Evolutionary conservation across 2,888 invertebrate genomes (phyloP).

Genomic region (Eristalinus aeneus): DNA sequence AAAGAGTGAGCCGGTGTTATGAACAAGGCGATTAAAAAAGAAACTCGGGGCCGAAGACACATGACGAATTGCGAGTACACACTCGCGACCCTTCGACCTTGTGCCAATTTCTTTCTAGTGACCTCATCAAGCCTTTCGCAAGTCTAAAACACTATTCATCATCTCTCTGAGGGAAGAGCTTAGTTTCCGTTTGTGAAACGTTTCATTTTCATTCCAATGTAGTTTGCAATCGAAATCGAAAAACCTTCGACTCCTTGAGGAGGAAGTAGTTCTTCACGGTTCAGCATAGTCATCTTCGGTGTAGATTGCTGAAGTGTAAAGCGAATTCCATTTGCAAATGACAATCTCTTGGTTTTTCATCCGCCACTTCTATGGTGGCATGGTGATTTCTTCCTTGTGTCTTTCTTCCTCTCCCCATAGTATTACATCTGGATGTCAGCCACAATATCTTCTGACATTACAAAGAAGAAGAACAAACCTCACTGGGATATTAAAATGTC

Average conservation of each 20-base stretch:
- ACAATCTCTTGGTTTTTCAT: conserved; percentile 12
- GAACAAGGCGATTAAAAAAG: no score
- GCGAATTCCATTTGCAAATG: conserved; percentile 31
- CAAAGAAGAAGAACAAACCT: conserved; percentile 39
- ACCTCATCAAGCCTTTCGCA: no score
- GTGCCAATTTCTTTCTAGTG: no score
- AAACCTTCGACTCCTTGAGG: no score
- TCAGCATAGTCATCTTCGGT: not conserved
- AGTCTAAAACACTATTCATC: no score
- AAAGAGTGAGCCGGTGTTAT: no score
- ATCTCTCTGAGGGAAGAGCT: no score
- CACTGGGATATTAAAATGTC: conserved; percentile 62
- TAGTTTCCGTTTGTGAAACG: not conserved
- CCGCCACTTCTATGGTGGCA: not conserved
- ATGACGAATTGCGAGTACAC: no score
- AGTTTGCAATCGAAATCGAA: not conserved
- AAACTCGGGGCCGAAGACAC: no score
- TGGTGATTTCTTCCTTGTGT: not conserved
- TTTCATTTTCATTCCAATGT: not conserved
- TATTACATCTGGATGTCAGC: conserved; percentile 41
- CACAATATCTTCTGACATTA: conserved; percentile 54
- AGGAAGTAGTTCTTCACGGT: not conserved
- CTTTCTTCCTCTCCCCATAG: not conserved
- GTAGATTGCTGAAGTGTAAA: not conserved
- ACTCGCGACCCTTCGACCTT: no score